These are phyloP conservation scores for Misgurnus mizolepis DNA, from an alignment of 2,113 vertebrate genomes.

Conservation along the genomic window DNA sequence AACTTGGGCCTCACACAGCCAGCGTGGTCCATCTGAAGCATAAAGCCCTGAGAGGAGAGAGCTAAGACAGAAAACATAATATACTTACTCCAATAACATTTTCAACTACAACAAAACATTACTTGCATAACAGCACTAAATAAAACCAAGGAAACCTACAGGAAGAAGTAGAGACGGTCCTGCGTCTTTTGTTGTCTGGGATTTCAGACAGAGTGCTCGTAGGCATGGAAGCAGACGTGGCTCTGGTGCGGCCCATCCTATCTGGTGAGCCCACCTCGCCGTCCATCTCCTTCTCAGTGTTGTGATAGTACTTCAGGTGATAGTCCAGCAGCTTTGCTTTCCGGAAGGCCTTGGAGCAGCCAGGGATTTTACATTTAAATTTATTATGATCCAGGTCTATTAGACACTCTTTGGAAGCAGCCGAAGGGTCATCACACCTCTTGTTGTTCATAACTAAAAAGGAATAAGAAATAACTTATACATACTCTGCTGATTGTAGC, in stretches of 20 bases:
- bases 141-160: slow-evolving; percentile 51
- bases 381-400: slow-evolving; percentile 56
- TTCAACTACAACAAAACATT: too few relatives aligned
- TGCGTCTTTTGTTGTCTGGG: slow-evolving; percentile 53
- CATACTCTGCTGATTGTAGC: background rate
- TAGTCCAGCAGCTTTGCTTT: slow-evolving; percentile 58
- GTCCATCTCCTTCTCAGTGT: slow-evolving; percentile 54
- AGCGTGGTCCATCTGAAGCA: slow-evolving; percentile 69
- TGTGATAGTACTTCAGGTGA: slow-evolving; percentile 69
- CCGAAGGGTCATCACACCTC: slow-evolving; percentile 38
- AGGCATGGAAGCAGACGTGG: slow-evolving; percentile 58
- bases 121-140: too few relatives aligned
- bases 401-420: slow-evolving; percentile 54
- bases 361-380: slow-evolving; percentile 58
- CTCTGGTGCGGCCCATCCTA: slow-evolving; percentile 53
- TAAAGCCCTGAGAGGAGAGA: slow-evolving; percentile 64
- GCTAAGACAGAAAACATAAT: slow-evolving; percentile 31
- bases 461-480: background rate
- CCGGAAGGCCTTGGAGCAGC: slow-evolving; percentile 56
- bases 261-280: slow-evolving; percentile 53
- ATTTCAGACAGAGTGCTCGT: slow-evolving; percentile 52
- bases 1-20: slow-evolving; percentile 68
- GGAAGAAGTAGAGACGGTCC: slow-evolving; percentile 60
- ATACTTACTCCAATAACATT: too few relatives aligned
- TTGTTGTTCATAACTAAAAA: slow-evolving; percentile 53